These are phyloP conservation scores for Pinctada fucata DNA, from an alignment of 2,888 invertebrate species.

Conservation along the genomic window DNA sequence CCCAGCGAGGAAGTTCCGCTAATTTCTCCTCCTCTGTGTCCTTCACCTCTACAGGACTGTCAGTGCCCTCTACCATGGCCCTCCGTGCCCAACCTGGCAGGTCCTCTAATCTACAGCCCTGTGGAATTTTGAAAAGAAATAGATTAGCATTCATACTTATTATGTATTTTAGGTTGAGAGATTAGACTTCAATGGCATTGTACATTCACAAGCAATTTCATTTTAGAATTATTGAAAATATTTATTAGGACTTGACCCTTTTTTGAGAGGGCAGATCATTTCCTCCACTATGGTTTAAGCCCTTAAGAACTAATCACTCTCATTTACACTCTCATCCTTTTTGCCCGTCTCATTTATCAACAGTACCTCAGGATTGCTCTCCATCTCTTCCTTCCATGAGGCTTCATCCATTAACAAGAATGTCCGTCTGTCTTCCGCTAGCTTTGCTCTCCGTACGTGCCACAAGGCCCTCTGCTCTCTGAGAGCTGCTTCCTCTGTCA, in stretches of 20 bases:
- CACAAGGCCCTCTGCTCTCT: constrained; percentile 74
- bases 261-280: too few relatives aligned
- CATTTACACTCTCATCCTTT: too few relatives aligned
- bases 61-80: neutral
- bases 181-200: too few relatives aligned
- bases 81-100: constrained; percentile 35
- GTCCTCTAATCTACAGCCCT: neutral
- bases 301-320: too few relatives aligned
- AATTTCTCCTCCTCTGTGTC: neutral
- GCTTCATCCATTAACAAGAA: constrained; percentile 63
- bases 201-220: too few relatives aligned
- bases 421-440: constrained; percentile 58
- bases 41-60: neutral
- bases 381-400: constrained; percentile 60
- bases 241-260: too few relatives aligned
- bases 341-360: neutral
- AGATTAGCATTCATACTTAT: too few relatives aligned
- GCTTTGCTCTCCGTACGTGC: constrained; percentile 66
- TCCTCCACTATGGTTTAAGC: too few relatives aligned
- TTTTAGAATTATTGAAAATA: too few relatives aligned
- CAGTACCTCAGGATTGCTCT: constrained; percentile 50
- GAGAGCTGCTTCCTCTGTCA: constrained; percentile 70
- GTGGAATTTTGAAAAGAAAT: too few relatives aligned
- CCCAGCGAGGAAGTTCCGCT: constrained; percentile 19
- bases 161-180: too few relatives aligned